Base-by-base conservation (phyloP, 2,113 vertebrate species). In the Oreochromis tanganicae region DNA sequence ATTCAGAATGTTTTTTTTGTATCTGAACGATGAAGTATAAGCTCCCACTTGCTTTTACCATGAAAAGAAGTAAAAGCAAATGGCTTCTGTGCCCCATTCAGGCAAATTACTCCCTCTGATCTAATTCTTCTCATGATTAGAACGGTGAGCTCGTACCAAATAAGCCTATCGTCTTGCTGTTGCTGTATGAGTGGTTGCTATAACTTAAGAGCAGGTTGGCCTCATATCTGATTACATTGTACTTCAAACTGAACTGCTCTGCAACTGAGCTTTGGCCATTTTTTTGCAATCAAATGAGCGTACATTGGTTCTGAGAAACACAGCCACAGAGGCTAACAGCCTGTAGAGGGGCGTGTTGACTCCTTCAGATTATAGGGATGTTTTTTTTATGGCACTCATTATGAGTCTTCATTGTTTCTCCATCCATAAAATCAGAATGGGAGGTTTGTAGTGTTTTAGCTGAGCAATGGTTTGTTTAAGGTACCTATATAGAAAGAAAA, bases 241-340 rank as follows among this genome's bases (percentile, higher is more conserved):
- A 43, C 83, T 73, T 83, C 71, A 85, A 56, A 86, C 57, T 21
- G 46, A 82, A 46, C 50, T 10, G 12, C 55, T 59, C 48, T 59
- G 38, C 63, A 71, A 5, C 79, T 10, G 27, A 11, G 41, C 61
- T 66, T 24, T 17, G 50, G 55, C 43, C n/a, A 63, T 84, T 87
- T 29, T 81, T 91, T 89, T 75, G 80, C 82, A 3, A 85, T 82
- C 85, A 21, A 80, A 86, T 41, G 82, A 86, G 61, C 24, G 10
- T 17, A 88, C 87, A 10, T 81, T 27, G 81, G 83, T 88, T 90
- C 86, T 94, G 91, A 92, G 89, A 92, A 91, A 66, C 84, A 34
- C 66, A 8, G 85, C 92, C 88, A 24, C 91, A 88, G 87, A 50
- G 1, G 13, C 59, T 4, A 82, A 83, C 86, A 32, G 84, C 59